phyloP scores from a whole-genome alignment of 2,888 invertebrate genomes.

The Caenorhabditis sinica region DNA sequence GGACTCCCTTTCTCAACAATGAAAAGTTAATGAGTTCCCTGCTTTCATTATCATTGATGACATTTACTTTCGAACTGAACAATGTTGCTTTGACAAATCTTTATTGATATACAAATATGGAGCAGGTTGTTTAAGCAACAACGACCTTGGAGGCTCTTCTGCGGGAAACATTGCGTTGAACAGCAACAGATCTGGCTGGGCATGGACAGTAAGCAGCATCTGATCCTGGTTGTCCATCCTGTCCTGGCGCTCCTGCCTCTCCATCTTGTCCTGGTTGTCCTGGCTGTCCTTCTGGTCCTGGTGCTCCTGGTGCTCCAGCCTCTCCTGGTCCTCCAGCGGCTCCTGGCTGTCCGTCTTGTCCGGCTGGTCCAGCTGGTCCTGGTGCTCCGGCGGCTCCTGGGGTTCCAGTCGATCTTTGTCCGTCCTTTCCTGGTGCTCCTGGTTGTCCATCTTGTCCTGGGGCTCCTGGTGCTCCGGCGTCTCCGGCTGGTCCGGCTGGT shows the following conservation, averaged over 20 bases:
- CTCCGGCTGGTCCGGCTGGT: slow-evolving; percentile 70
- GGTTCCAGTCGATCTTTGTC: slow-evolving; percentile 66
- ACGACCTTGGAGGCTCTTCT: slow-evolving; percentile 58
- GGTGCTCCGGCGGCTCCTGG: slow-evolving; percentile 68
- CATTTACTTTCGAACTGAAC: too few species aligned
- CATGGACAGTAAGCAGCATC: slow-evolving; percentile 73
- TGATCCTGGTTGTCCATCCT: slow-evolving; percentile 68
- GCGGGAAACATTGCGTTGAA: slow-evolving; percentile 46
- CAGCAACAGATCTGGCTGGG: slow-evolving; percentile 59
- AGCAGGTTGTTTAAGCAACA: slow-evolving; percentile 18
- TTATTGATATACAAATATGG: slow-evolving; percentile 49
- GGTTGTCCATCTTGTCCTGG: slow-evolving; percentile 70
- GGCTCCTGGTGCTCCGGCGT: slow-evolving; percentile 68
- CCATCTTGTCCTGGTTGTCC: slow-evolving; percentile 65
- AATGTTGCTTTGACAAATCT: background rate
- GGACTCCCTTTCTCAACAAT: background rate
- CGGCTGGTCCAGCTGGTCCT: slow-evolving; percentile 67
- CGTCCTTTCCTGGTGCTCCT: slow-evolving; percentile 70
- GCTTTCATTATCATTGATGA: too few species aligned
- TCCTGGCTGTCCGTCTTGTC: slow-evolving; percentile 69
- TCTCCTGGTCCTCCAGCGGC: slow-evolving; percentile 67
- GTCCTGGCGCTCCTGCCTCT: slow-evolving; percentile 67
- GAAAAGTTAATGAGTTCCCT: too few species aligned
- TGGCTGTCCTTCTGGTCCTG: slow-evolving; percentile 66
- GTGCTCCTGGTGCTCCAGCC: slow-evolving; percentile 67